phyloP scores from a whole-genome alignment of 2,113 vertebrate species.

The Apaloderma vittatum region DNA sequence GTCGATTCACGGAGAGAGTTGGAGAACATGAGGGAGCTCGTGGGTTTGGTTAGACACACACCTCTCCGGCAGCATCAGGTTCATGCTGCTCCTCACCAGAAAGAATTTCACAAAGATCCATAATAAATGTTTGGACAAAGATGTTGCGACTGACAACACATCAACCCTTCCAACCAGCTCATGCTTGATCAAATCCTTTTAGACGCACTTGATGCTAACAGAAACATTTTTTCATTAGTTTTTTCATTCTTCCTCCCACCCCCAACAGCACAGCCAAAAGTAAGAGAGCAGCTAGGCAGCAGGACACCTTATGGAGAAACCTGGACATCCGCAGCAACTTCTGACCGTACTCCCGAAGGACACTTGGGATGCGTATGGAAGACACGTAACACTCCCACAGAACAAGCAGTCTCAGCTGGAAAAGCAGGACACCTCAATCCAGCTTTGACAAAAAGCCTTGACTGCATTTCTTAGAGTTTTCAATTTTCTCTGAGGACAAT shows the following conservation, averaged over 20 bases:
- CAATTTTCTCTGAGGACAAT: neutral
- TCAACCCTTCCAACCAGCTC: neutral
- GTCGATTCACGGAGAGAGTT: fast-evolving
- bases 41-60: neutral
- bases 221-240: neutral
- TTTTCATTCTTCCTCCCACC: neutral
- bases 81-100: neutral
- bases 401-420: neutral
- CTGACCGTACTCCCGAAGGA: neutral
- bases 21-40: fast-evolving
- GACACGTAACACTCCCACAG: fast-evolving
- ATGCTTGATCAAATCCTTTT: neutral
- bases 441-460: neutral
- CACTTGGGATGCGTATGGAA: neutral
- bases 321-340: neutral
- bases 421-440: neutral
- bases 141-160: fast-evolving
- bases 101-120: neutral
- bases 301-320: neutral
- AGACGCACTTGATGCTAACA: neutral
- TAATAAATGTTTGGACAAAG: fast-evolving
- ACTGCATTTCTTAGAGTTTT: neutral
- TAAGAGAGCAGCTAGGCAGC: neutral
- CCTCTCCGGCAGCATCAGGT: neutral
- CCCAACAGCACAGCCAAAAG: fast-evolving